These are phyloP conservation scores for Adela reaumurella DNA, from an alignment of 2,888 invertebrate genomes.

Conservation along the genomic window DNA sequence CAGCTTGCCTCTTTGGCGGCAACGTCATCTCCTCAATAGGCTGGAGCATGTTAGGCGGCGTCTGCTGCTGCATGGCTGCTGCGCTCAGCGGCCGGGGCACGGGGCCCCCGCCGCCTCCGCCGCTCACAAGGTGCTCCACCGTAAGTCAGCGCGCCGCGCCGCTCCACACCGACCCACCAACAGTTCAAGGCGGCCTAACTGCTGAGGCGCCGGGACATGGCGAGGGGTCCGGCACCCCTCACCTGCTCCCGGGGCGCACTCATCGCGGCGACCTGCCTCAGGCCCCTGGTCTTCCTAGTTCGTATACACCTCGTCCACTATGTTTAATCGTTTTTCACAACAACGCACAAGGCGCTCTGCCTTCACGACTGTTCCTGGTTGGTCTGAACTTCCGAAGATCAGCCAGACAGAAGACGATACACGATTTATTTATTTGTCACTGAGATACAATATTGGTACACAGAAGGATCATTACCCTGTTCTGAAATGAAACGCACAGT, in stretches of 20 bases:
- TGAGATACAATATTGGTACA: too few relatives aligned
- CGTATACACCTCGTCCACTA: too few relatives aligned
- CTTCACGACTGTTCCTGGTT: too few relatives aligned
- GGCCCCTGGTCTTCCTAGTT: not conserved
- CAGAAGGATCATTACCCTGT: too few relatives aligned
- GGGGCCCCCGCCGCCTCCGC: conserved; percentile 66
- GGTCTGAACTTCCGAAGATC: too few relatives aligned
- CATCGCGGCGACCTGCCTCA: not conserved
- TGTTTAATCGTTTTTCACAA: too few relatives aligned
- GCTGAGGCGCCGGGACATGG: not conserved
- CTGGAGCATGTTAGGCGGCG: conserved; percentile 62
- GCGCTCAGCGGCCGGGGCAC: conserved; percentile 58
- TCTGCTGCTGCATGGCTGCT: conserved; percentile 54
- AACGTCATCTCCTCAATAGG: conserved; percentile 67
- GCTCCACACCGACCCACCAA: conserved; percentile 14
- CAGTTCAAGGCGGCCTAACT: not conserved
- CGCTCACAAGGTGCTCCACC: conserved; percentile 77
- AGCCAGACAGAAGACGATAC: too few relatives aligned
- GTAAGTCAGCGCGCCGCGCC: conserved; percentile 25
- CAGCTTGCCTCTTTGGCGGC: conserved; percentile 78
- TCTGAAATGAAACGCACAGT: too few relatives aligned
- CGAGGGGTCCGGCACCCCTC: not conserved
- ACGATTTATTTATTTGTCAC: too few relatives aligned
- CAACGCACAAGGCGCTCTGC: too few relatives aligned
- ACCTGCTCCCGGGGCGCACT: not conserved